Base-by-base conservation (phyloP, 1,140 invertebrate genomes). In the Calliphora vicina region DNA sequence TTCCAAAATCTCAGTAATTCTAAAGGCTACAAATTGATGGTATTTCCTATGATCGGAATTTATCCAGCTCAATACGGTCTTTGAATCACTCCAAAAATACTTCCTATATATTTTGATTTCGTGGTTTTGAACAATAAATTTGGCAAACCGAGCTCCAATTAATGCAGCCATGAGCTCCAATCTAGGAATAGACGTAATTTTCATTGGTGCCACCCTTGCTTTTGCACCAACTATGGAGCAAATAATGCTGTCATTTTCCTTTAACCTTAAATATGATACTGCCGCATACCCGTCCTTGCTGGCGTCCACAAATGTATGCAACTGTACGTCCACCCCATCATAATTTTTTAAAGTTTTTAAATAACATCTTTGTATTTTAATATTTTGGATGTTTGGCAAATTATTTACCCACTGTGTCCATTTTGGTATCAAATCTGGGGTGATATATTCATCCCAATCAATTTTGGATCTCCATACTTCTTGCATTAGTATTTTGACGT, bases 401-500 rank as follows among this genome's bases (percentile, higher is more conserved):
- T 8, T 42, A 17, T 35, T 23, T 0, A 29, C 4, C 76, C 76
- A 80, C 27, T 23, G 35, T 12, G 23, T 43, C 0, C 27, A 80
- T 20, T 29, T 78, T n/a, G 1, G 10, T 20, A 9, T 26, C 12
- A 45, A 10, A 15, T 80, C 27, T 10, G 27, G n/a, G 1, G 45
- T 17, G 0, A 91, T 78, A 4, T 35, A 35, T 25, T 86, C 84
- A 42, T 91, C 89, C 91, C 91, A 92, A 23, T 85, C 84, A 8
- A 89, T 45, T 83, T 85, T 83, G 13, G 26, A 84, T 23, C 85
- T 78, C 87, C 89, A 91, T 12, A 91, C 85, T 13, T 88, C 82
- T 85, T 91, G 91, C 3, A 91, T 80, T 9, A 91, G 76, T 10
- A 91, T 89, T 85, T 90, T 91, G 26, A 84, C 81, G 43, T 85